A percentile compares a stretch with the other conserved stretches of the same genome.
Conservation (phyloP, 2,113 vertebrate species). For the Podarcis muralis region DNA sequence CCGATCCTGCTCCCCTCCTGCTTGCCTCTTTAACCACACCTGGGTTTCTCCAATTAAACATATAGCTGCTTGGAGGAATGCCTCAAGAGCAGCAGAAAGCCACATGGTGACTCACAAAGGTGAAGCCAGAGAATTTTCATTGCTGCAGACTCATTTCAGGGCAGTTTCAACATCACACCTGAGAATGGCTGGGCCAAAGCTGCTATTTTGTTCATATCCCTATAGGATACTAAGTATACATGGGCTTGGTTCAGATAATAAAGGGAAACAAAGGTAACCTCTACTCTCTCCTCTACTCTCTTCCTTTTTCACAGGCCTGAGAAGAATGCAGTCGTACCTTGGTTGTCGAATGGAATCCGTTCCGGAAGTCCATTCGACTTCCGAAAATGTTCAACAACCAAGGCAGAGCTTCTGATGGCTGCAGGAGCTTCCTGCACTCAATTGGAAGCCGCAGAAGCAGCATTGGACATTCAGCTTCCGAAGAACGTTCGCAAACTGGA, state of each 20-base stretch:
- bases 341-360: no score
- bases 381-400: no score
- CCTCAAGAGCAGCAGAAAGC: no score
- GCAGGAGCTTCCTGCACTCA: no score
- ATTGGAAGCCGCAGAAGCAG: no score
- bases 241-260: not conserved
- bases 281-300: not conserved
- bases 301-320: not conserved
- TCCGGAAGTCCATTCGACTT: no score
- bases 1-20: not conserved
- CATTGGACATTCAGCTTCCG: no score
- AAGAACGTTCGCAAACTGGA: no score
- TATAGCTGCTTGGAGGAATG: not conserved
- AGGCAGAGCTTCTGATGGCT: no score
- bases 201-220: not conserved
- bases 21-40: not conserved
- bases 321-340: not conserved
- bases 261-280: not conserved
- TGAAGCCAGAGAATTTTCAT: not conserved
- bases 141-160: not conserved
- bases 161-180: not conserved
- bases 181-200: not conserved
- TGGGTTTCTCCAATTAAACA: not conserved
- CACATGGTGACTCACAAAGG: not conserved
- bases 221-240: not conserved